A percentile compares a stretch with the other conserved stretches of the same genome.
These are phyloP conservation scores for Dyspetes luteomarginatus DNA, from an alignment of 2,888 invertebrate species.

Conservation along the genomic window DNA sequence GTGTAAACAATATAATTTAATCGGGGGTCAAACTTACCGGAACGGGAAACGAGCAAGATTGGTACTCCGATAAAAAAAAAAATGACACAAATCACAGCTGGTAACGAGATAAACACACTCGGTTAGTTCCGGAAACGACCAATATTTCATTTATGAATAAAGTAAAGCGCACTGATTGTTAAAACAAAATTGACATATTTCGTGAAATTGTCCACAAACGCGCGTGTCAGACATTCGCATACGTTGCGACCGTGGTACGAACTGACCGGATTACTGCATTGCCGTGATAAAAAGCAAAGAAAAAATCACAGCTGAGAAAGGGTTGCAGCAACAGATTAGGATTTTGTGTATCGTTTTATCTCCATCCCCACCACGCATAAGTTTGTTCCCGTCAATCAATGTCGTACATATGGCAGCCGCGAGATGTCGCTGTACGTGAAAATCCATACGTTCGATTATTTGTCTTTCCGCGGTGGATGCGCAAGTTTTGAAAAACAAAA, in stretches of 20 bases:
- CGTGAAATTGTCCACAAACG: not conserved
- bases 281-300: slow-evolving; percentile 9
- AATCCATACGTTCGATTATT: no score
- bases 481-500: no score
- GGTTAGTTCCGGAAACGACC: not conserved
- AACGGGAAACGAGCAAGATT: slow-evolving; percentile 26
- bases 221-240: slow-evolving; percentile 27
- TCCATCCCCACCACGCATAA: no score
- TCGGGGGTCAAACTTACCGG: slow-evolving; percentile 33
- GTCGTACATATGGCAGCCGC: no score
- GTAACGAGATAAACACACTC: slow-evolving; percentile 11
- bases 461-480: no score
- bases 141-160: not conserved
- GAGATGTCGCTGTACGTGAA: no score
- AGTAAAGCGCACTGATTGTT: not conserved
- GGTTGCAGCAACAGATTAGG: slow-evolving; percentile 1
- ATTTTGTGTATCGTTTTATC: no score
- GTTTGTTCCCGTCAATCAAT: no score
- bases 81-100: slow-evolving; percentile 35
- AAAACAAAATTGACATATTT: slow-evolving; percentile 19
- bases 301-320: slow-evolving; percentile 28
- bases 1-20: slow-evolving; percentile 2
- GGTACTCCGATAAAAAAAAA: slow-evolving; percentile 11
- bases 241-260: not conserved
- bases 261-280: slow-evolving; percentile 41